Evolutionary conservation across 2,888 invertebrate species (phyloP), one percentile per base, ranked within the genome.

Genomic region (Pollenia griseotomentosa): DNA sequence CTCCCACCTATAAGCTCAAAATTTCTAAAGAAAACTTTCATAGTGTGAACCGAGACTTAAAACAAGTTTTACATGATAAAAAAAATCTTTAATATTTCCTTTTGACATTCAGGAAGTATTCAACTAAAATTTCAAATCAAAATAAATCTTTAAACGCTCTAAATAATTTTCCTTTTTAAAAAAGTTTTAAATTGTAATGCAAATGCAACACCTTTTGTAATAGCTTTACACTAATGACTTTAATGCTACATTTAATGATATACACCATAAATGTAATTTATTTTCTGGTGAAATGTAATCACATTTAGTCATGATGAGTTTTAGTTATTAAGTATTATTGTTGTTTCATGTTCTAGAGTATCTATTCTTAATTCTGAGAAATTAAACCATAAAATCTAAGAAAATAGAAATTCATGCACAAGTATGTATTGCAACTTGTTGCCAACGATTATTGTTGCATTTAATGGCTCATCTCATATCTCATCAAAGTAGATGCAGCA

Each of bases 381-480:
- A 80, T 74, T 61, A 68, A 61, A 84, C 23, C 40, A 77, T n/a
- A 71, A 83, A 71, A 57, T 59, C 44, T 61, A 46, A 73, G 51
- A 65, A 84, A 79, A 61, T 59, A n/a, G 6, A 71, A 73, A 65
- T 23, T 10, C 48, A 66, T 59, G 40, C 48, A 46, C 61, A 63
- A 40, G 55, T 19, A 71, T 40, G 10, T 66, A 40, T 19, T 23
- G 53, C 74, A 68, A 74, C 84, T 74, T 84, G 79, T 79, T 84
- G 84, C 74, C 48, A 80, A 74, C 61, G 55, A 74, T 80, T 79
- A 74, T 74, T 85, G 61, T 61, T 46, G 74, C 46, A 74, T 68
- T 80, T 68, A 79, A 79, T 84, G 73, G 53, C 61, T 80, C 74
- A 75, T 55, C 68, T 55, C 57, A 68, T 74, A 68, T 63, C 40